Evolutionary conservation across 2,888 invertebrate genomes (phyloP), one percentile per base, ranked within the genome.

Genomic region (Amaurobius ferox): DNA sequence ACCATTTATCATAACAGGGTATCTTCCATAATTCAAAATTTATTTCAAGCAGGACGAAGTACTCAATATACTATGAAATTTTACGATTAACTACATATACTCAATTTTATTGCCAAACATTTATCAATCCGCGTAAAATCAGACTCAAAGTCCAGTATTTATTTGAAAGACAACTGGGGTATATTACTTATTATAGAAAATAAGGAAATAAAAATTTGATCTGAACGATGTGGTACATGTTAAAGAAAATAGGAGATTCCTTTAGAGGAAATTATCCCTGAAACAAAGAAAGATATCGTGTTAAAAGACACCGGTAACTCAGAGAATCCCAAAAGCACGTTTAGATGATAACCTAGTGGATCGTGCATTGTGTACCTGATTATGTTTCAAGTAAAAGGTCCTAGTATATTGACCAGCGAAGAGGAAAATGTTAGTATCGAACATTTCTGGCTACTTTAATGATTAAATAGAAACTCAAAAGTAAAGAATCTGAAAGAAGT

Each of bases 281-380:
- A 29, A 62, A 79, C 32, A 19, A 61, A 61, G 61, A n/a, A 30
- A 79, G 70, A 76, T 39, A 70, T 40, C 74, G 74, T 44, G 68
- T 70, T 62, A 81, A 74, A 70, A 76, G 70, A 81, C 44, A 68
- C 16, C 16, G 40, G 35, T 39, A 29, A 73, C 66, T 70, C 61
- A 78, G 62, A 66, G 68, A 81, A 81, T n/a, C 62, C 44, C 62
- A 81, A 76, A 81, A 81, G 74, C 81, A 81, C 74, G 74, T 81
- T 81, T 70, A 67, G 64, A 81, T 70, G 81, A 76, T 76, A 81
- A 81, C 74, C 74, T 70, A 76, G 68, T 71, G 44, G 62, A 81
- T 81, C 81, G 76, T 81, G 68, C 80, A 74, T 28, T 44, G 81
- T 81, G 74, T 81, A 70, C 76, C 74, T 68, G 81, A 81, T 81